A percentile compares a stretch with the other conserved stretches of the same genome.
Evolutionary conservation across 2,113 vertebrate species (phyloP).

Genomic region (Euleptes europaea): DNA sequence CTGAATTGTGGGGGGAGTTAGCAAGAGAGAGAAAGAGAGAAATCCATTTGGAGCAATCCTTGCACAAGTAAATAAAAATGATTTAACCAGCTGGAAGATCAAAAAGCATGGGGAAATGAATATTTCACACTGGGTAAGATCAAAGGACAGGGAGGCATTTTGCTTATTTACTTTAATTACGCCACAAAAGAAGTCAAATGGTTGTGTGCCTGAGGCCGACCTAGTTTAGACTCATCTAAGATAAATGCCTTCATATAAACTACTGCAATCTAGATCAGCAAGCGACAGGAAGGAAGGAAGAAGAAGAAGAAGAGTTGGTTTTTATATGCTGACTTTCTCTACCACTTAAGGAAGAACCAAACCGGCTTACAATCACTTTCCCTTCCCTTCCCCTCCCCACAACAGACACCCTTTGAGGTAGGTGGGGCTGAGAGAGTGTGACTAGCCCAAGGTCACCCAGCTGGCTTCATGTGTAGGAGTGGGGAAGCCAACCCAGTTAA

Average conservation of each 20-base stretch:
- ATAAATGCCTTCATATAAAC: neutral
- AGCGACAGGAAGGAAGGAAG: neutral
- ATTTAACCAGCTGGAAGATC: constrained; percentile 25
- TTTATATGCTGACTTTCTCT: too few relatives aligned
- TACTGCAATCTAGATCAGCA: neutral
- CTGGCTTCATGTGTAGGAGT: too few relatives aligned
- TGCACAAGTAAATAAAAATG: neutral
- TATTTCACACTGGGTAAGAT: constrained; percentile 14
- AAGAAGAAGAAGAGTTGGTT: too few relatives aligned
- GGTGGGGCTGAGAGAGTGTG: too few relatives aligned
- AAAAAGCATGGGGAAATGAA: constrained; percentile 30
- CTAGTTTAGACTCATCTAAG: constrained; percentile 20
- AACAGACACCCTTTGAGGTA: too few relatives aligned
- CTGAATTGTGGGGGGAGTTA: neutral
- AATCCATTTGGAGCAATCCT: neutral
- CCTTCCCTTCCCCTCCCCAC: too few relatives aligned
- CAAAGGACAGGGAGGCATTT: constrained; percentile 17
- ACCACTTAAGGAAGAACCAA: too few relatives aligned
- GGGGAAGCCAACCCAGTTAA: too few relatives aligned
- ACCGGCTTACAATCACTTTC: too few relatives aligned
- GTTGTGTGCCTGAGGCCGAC: constrained; percentile 35
- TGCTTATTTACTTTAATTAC: constrained; percentile 34
- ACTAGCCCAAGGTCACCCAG: too few relatives aligned
- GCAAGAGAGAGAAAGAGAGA: neutral
- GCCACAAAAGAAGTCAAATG: constrained; percentile 10